Evolutionary conservation across 2,113 vertebrate genomes (phyloP).

Genomic region (Alouatta palliata): DNA sequence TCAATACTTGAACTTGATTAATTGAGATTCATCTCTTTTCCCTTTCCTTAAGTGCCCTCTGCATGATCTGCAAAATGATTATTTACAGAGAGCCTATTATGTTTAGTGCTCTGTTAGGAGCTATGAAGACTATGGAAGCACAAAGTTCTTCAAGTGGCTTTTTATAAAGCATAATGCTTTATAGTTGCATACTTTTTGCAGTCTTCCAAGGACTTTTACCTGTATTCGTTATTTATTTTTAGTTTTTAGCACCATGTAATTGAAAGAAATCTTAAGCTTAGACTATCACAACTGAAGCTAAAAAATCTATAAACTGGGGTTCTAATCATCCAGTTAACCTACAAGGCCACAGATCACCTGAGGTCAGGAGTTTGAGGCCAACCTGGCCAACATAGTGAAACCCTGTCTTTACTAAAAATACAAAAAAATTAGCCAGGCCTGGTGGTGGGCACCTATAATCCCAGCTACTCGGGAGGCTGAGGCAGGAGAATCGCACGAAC

Average conservation of each 20-base stretch:
- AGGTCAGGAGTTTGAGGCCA: too few relatives aligned
- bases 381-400: too few relatives aligned
- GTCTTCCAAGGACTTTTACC: not conserved
- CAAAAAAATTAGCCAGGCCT: too few relatives aligned
- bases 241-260: not conserved
- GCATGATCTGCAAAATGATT: constrained; percentile 37
- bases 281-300: not conserved
- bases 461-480: too few relatives aligned
- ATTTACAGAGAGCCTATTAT: constrained; percentile 9
- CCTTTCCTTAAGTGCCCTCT: constrained; percentile 44
- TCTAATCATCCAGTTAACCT: not conserved
- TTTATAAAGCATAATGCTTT: not conserved
- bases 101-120: not conserved
- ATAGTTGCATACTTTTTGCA: not conserved
- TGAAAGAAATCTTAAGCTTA: constrained; percentile 29
- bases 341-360: too few relatives aligned
- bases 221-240: constrained; percentile 3
- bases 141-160: constrained; percentile 18
- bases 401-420: too few relatives aligned
- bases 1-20: constrained; percentile 52
- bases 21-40: constrained; percentile 38
- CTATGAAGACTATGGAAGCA: not conserved
- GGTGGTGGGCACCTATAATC: too few relatives aligned
- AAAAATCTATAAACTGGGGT: not conserved
- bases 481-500: too few relatives aligned